These are phyloP conservation scores for Synanthedon formicaeformis DNA, from an alignment of 2,888 invertebrate genomes.

Conservation along the genomic window DNA sequence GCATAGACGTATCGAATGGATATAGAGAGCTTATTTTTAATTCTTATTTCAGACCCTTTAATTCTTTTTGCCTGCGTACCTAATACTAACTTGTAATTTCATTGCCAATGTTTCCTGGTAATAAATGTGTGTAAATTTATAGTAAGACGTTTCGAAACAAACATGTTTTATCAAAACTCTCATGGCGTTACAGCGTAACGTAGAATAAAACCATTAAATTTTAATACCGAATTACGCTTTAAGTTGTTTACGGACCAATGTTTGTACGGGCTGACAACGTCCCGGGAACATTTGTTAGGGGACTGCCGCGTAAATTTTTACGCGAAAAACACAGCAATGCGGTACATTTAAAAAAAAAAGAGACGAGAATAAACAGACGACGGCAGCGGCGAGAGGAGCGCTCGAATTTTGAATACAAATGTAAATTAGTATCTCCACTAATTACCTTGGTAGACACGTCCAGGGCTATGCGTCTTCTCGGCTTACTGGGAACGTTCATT, in stretches of 20 bases:
- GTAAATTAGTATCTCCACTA: conserved; percentile 72
- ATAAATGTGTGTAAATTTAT: too few relatives aligned
- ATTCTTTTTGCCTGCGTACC: too few relatives aligned
- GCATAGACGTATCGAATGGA: too few relatives aligned
- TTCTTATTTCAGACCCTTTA: too few relatives aligned
- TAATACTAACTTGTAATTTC: too few relatives aligned
- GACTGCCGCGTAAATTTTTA: conserved; percentile 59
- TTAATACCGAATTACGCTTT: neutral
- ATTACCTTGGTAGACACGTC: conserved; percentile 65
- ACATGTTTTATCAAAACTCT: too few relatives aligned
- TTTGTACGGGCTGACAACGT: conserved; percentile 17
- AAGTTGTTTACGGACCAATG: conserved; percentile 37
- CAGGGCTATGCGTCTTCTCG: conserved; percentile 63
- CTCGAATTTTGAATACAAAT: conserved; percentile 73
- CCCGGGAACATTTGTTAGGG: conserved; percentile 54
- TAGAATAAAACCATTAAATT: neutral
- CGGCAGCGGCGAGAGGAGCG: conserved; percentile 61
- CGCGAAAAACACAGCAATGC: conserved; percentile 68
- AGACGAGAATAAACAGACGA: conserved; percentile 70
- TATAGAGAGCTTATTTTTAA: too few relatives aligned
- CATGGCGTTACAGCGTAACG: neutral
- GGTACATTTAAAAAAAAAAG: conserved; percentile 54
- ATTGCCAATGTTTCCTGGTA: too few relatives aligned
- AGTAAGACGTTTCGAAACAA: too few relatives aligned
- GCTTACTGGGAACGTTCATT: conserved; percentile 59